Percentiles rank a stretch among this genome's conserved stretches.
Conservation (phyloP, 2,888 invertebrate species). For the Lomographa bimaculata region DNA sequence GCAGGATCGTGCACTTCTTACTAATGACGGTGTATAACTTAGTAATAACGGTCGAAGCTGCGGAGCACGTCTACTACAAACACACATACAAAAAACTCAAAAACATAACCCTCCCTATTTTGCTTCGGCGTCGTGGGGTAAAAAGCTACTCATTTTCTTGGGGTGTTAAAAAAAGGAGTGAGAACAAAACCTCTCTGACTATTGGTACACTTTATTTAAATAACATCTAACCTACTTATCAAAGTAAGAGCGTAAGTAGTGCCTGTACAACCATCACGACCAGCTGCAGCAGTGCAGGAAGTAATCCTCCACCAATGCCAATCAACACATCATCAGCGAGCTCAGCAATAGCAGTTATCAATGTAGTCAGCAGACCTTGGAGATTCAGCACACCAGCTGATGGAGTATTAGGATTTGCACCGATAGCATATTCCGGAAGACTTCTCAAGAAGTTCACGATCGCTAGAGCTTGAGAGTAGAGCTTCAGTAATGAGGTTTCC, state of each 20-base stretch:
- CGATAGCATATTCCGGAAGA: slow-evolving; percentile 66
- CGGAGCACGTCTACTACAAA: too few relatives aligned
- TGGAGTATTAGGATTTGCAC: slow-evolving; percentile 65
- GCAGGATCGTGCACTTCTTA: too few relatives aligned
- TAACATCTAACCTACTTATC: too few relatives aligned
- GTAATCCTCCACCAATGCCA: slow-evolving; percentile 63
- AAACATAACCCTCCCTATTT: too few relatives aligned
- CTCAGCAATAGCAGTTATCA: slow-evolving; percentile 56
- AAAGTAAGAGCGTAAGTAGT: slow-evolving; percentile 56
- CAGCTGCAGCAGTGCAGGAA: slow-evolving; percentile 66
- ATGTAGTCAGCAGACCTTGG: slow-evolving; percentile 57
- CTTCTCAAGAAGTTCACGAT: slow-evolving; percentile 70
- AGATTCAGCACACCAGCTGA: slow-evolving; percentile 51
- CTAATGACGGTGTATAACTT: too few relatives aligned
- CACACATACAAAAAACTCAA: too few relatives aligned
- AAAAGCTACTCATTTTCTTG: too few relatives aligned
- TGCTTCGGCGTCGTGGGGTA: too few relatives aligned
- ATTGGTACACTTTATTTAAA: too few relatives aligned
- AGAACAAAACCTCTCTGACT: too few relatives aligned
- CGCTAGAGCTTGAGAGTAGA: slow-evolving; percentile 72
- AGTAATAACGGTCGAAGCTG: too few relatives aligned
- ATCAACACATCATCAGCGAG: slow-evolving; percentile 62
- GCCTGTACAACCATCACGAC: slow-evolving; percentile 64
- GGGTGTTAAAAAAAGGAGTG: too few relatives aligned
- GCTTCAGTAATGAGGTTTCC: slow-evolving; percentile 68